phyloP scores from a whole-genome alignment of 2,113 vertebrate species.

The Galeopterus variegatus region DNA sequence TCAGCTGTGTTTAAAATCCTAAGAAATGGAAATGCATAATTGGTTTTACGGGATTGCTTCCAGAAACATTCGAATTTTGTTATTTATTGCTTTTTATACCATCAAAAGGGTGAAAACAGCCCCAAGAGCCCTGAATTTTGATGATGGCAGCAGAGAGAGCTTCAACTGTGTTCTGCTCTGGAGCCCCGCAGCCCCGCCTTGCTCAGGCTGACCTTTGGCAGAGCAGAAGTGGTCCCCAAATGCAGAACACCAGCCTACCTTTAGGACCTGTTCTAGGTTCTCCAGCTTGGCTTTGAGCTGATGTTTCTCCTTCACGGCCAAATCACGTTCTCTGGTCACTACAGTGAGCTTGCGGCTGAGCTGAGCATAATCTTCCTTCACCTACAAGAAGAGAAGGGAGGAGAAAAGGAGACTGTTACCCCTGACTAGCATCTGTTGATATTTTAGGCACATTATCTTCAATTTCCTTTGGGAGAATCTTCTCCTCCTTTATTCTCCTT shows the following conservation, averaged over 20 bases:
- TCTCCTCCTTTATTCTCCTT: no score
- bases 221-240: background rate
- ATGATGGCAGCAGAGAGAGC: background rate
- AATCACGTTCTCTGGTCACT: conserved; percentile 94
- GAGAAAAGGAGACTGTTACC: background rate
- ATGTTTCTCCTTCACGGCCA: conserved; percentile 93
- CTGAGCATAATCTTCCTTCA: conserved; percentile 94
- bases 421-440: no score
- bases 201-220: background rate
- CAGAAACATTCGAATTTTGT: background rate
- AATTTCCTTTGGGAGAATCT: background rate
- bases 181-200: background rate
- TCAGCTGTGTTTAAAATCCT: conserved; percentile 5
- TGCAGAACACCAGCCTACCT: conserved; percentile 90
- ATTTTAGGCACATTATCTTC: background rate
- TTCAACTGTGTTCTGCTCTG: rapidly evolving
- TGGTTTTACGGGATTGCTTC: background rate
- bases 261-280: conserved; percentile 99
- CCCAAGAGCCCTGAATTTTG: background rate
- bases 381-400: conserved; percentile 83
- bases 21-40: background rate
- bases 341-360: conserved; percentile 90
- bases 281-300: conserved; percentile 99
- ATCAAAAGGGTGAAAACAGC: background rate
- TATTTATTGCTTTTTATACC: background rate